Conservation (phyloP, 1,140 invertebrate genomes). For the Ips nitidus region DNA sequence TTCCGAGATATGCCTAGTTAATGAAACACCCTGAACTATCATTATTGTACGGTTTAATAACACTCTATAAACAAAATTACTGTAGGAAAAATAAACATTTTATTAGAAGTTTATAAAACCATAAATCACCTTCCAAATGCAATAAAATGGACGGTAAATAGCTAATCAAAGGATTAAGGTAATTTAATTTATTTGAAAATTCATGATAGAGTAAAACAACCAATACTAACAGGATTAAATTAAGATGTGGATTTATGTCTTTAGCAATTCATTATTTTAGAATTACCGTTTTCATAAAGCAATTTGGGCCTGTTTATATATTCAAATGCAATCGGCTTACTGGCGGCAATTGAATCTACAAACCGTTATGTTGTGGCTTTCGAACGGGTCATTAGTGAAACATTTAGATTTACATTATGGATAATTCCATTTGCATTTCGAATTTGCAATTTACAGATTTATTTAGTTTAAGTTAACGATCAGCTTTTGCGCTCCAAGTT, state of each 20-base stretch:
- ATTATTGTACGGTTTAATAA: too few species aligned
- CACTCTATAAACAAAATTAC: too few species aligned
- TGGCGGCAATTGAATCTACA: constrained; percentile 5
- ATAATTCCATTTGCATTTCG: constrained; percentile 9
- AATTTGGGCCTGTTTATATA: neutral
- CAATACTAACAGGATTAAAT: neutral
- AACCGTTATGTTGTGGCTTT: constrained; percentile 8
- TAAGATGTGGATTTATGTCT: neutral
- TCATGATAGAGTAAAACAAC: too few species aligned
- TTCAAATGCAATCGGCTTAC: constrained; percentile 5
- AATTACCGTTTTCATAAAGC: neutral
- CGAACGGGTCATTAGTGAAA: constrained; percentile 8
- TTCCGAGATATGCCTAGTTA: too few species aligned
- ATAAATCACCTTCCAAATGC: too few species aligned
- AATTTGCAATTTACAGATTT: constrained; percentile 8
- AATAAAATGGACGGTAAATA: too few species aligned
- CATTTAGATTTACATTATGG: constrained; percentile 13
- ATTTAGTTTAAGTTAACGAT: neutral
- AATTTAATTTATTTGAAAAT: too few species aligned
- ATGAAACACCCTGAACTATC: too few species aligned
- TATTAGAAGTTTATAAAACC: too few species aligned
- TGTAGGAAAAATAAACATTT: too few species aligned
- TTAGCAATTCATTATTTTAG: neutral
- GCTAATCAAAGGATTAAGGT: too few species aligned
- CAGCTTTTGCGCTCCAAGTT: neutral